phyloP scores from a whole-genome alignment of 1,140 invertebrate genomes.

The Drosophila ironensis region DNA sequence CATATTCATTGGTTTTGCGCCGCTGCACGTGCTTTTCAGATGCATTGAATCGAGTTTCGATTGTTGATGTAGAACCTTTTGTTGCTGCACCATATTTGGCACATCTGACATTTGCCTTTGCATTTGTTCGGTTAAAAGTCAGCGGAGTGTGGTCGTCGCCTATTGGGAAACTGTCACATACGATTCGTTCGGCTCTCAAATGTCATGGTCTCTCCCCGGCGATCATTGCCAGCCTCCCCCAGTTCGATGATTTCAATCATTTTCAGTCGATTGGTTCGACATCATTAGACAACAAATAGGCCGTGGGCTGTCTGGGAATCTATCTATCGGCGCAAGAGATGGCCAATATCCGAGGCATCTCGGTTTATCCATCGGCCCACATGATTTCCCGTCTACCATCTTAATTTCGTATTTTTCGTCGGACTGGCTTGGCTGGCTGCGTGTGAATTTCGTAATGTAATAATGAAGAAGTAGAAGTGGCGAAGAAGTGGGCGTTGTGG shows the following conservation, averaged over 20 bases:
- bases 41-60: background rate
- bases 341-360: slow-evolving; percentile 5
- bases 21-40: slow-evolving; percentile 14
- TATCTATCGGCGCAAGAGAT: slow-evolving; percentile 12
- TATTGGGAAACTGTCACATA: slow-evolving; percentile 6
- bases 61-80: slow-evolving; percentile 21
- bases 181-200: slow-evolving; percentile 26
- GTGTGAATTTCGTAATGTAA: slow-evolving; percentile 53
- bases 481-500: slow-evolving; percentile 25
- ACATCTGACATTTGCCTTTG: slow-evolving; percentile 26
- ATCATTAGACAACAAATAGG: slow-evolving; percentile 38
- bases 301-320: slow-evolving; percentile 40
- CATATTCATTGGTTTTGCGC: slow-evolving; percentile 19
- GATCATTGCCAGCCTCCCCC: background rate
- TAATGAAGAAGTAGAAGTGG: slow-evolving; percentile 22
- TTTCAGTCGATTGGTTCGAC: slow-evolving; percentile 40
- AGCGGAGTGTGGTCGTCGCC: slow-evolving; percentile 2
- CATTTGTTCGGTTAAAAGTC: slow-evolving; percentile 24
- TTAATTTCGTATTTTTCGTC: background rate
- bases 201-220: slow-evolving; percentile 40
- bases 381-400: slow-evolving; percentile 11
- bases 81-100: slow-evolving; percentile 30
- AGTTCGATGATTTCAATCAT: slow-evolving; percentile 12
- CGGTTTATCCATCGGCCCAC: slow-evolving; percentile 26
- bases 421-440: slow-evolving; percentile 39